Conservation (phyloP, 1,140 invertebrate species). For the Macrosteles quadrilineatus region DNA sequence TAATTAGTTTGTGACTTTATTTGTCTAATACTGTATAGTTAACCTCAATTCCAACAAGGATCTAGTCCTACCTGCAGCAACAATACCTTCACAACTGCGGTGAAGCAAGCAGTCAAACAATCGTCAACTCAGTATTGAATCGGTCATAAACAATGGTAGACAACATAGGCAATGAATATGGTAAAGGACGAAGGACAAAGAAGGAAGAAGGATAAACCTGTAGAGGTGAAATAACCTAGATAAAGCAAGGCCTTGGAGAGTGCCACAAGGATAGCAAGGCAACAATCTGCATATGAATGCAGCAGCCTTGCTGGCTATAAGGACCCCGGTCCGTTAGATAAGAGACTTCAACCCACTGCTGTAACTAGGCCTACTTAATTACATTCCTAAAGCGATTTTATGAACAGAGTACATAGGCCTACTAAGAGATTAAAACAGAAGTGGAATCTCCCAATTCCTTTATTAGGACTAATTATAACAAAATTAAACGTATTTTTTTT, state of each 20-base stretch:
- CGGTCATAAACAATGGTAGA: too few relatives aligned
- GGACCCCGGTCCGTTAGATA: neutral
- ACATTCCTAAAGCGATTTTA: too few relatives aligned
- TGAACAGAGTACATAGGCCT: too few relatives aligned
- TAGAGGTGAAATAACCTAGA: conserved; percentile 1
- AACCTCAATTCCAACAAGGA: too few relatives aligned
- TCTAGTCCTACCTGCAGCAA: too few relatives aligned
- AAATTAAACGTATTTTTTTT: too few relatives aligned
- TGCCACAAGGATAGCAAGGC: neutral
- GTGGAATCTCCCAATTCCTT: too few relatives aligned
- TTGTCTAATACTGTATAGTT: too few relatives aligned
- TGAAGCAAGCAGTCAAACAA: neutral
- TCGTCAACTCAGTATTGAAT: neutral
- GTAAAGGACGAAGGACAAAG: neutral
- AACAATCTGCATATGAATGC: conserved; percentile 4
- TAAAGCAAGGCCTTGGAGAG: neutral
- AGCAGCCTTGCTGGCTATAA: neutral
- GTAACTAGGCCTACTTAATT: too few relatives aligned
- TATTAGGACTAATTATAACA: too few relatives aligned
- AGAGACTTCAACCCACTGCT: neutral
- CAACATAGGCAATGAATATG: neutral
- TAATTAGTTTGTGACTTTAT: too few relatives aligned
- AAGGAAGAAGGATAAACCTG: neutral
- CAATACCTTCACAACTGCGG: neutral
- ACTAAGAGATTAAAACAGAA: too few relatives aligned